A percentile compares a stretch with the other conserved stretches of the same genome.
Evolutionary conservation across 2,797 vertebrate species (phyloP).

Genomic region (Malurus splendens): DNA sequence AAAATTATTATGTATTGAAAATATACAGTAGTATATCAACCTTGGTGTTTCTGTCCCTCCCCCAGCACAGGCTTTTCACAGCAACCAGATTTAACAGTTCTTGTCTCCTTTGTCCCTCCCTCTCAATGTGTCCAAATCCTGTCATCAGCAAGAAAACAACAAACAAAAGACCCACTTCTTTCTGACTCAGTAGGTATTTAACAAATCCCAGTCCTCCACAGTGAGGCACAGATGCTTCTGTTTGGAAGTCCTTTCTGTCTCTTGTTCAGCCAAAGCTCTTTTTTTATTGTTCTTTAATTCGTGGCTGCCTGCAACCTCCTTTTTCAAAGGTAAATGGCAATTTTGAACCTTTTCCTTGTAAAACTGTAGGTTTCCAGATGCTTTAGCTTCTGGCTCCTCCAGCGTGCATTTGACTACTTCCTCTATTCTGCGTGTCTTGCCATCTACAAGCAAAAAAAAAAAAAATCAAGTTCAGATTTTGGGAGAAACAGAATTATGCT

Average conservation of each 20-base stretch:
- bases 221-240: constrained; percentile 73
- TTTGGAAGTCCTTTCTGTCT: constrained; percentile 68
- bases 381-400: constrained; percentile 43
- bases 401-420: constrained; percentile 27
- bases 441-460: constrained; percentile 72
- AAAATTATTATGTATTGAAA: constrained; percentile 73
- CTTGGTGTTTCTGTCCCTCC: background rate
- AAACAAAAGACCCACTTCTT: constrained; percentile 30
- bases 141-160: constrained; percentile 40
- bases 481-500: background rate
- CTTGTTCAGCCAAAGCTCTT: constrained; percentile 65
- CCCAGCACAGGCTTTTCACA: constrained; percentile 42
- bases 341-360: constrained; percentile 68
- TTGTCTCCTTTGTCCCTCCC: constrained; percentile 24
- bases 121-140: background rate
- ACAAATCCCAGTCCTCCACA: constrained; percentile 83
- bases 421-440: constrained; percentile 49
- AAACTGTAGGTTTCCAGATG: constrained; percentile 80
- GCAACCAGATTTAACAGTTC: constrained; percentile 15
- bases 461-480: background rate
- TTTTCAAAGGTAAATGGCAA: constrained; percentile 52
- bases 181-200: constrained; percentile 85
- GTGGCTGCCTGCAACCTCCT: constrained; percentile 1
- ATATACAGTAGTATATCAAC: constrained; percentile 68
- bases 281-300: constrained; percentile 69